A percentile compares a stretch with the other conserved stretches of the same genome.
These are phyloP conservation scores for Hyles lineata DNA, from an alignment of 2,888 invertebrate species.

Conservation along the genomic window DNA sequence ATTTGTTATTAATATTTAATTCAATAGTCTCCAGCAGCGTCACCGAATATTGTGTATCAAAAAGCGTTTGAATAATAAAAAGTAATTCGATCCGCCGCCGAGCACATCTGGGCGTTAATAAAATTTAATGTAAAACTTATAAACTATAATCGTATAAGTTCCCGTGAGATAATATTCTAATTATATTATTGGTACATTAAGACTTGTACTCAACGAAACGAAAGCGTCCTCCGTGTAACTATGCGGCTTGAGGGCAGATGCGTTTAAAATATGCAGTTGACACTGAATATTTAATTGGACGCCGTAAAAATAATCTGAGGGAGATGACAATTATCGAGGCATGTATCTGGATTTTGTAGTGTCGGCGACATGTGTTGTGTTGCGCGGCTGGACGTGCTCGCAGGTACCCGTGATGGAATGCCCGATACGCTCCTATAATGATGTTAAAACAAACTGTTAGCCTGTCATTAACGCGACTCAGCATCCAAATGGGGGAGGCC, in stretches of 20 bases:
- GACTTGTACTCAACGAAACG: background rate
- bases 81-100: slow-evolving; percentile 15
- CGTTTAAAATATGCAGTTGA: slow-evolving; percentile 8
- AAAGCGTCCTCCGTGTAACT: background rate
- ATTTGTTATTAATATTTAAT: slow-evolving; percentile 1
- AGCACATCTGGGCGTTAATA: slow-evolving; percentile 11
- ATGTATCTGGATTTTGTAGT: slow-evolving; percentile 54
- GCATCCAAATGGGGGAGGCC: slow-evolving; percentile 78
- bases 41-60: background rate
- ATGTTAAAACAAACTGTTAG: slow-evolving; percentile 85
- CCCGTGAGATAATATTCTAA: slow-evolving; percentile 27
- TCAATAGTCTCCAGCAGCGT: background rate
- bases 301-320: slow-evolving; percentile 30
- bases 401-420: slow-evolving; percentile 81
- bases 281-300: slow-evolving; percentile 12
- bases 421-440: slow-evolving; percentile 82
- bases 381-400: slow-evolving; percentile 47
- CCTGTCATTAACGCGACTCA: slow-evolving; percentile 81
- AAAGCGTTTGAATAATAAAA: slow-evolving; percentile 24
- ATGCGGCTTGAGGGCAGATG: slow-evolving; percentile 14
- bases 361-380: slow-evolving; percentile 64
- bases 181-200: slow-evolving; percentile 21
- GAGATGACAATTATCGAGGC: slow-evolving; percentile 48
- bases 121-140: slow-evolving; percentile 21
- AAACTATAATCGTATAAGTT: slow-evolving; percentile 22